Evolutionary conservation across 2,797 vertebrate genomes (phyloP), one percentile per base, ranked within the genome.

Genomic region (Nothura maculosa): DNA sequence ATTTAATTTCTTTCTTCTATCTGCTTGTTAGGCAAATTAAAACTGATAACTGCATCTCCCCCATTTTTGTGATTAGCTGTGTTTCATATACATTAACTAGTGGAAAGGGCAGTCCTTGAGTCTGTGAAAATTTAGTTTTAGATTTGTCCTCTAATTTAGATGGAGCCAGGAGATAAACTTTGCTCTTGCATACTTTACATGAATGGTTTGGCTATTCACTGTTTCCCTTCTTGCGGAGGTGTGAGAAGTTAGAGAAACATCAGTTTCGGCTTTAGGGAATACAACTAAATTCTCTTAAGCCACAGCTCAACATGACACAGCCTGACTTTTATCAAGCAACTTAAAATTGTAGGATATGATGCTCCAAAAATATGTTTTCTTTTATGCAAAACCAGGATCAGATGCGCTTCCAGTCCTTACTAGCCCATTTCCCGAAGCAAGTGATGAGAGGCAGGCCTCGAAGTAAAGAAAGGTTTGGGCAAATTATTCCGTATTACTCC

Each of bases 171-270:
- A 91, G 54, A 64, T 88, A 54, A 73, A 38, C 43, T 88, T 85
- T 72, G 45, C 43, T 17, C 27, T 64, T 45, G 73, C 43, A 48
- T 0, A 54, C 12, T 40, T 84, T 54, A 22, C 45, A 38, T 40
- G 30, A 88, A 88, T 30, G 10, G 14, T 82, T 88, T 95, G 43
- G 52, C 75, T 92, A 54, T 28, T 82, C 48, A 58, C 60, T 25
- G 36, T 70, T 94, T 74, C 9, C 27, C 7, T 74, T 70, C 68
- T 77, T 86, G 84, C 0, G 5, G 86, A 90, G 75, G 81, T 93
- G 84, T 93, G 93, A 95, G 90, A 96, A 96, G 89, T 90, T 85
- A 77, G 48, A 67, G 55, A 70, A 86, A 81, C 75, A 63, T 67
- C 42, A 28, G 48, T 85, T 93, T 90, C 72, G 75, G 15, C 13